phyloP scores from a whole-genome alignment of 2,888 invertebrate genomes.

The Parnassius apollo region DNA sequence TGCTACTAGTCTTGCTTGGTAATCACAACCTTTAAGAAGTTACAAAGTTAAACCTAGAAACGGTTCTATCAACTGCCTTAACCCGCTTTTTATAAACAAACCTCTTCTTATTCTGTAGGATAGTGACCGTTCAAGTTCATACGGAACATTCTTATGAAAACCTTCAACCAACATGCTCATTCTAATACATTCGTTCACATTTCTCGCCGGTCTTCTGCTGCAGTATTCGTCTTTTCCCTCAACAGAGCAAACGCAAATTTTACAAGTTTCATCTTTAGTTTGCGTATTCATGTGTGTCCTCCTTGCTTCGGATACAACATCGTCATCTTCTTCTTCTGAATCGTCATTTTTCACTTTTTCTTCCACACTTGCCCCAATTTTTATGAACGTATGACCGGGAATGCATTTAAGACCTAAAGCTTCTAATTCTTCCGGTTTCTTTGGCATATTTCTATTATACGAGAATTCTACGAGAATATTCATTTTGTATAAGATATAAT shows the following conservation, averaged over 20 bases:
- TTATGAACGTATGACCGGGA: constrained; percentile 62
- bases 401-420: constrained; percentile 45
- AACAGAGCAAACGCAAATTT: constrained; percentile 59
- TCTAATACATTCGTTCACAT: constrained; percentile 62
- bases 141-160: constrained; percentile 43
- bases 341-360: not conserved
- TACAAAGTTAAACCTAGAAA: not conserved
- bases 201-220: constrained; percentile 54
- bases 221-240: constrained; percentile 61
- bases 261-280: constrained; percentile 48
- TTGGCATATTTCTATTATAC: constrained; percentile 42
- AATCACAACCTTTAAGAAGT: too few relatives aligned
- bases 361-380: constrained; percentile 31
- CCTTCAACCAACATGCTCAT: constrained; percentile 39
- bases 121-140: constrained; percentile 46
- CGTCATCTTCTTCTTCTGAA: constrained; percentile 24
- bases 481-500: too few relatives aligned
- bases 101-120: constrained; percentile 57
- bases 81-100: constrained; percentile 36
- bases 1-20: too few relatives aligned
- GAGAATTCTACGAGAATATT: constrained; percentile 52
- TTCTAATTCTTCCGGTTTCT: constrained; percentile 37
- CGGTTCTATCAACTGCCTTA: constrained; percentile 41
- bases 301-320: constrained; percentile 24
- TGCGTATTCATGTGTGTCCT: constrained; percentile 50